phyloP scores from a whole-genome alignment of 2,797 vertebrate species.

The Gastrophryne carolinensis region DNA sequence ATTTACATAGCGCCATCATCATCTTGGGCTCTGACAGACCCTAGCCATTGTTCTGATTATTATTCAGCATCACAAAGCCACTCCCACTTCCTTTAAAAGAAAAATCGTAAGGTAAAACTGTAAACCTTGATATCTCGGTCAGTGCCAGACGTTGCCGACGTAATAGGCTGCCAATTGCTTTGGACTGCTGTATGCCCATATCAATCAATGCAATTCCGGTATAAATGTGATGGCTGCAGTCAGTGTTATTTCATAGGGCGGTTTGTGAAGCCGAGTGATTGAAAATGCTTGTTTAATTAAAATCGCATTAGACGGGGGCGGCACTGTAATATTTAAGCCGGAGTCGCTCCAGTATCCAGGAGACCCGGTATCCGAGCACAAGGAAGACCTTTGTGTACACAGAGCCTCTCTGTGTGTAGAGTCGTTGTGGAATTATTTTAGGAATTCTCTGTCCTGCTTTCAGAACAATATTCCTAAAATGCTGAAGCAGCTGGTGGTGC shows the following conservation, averaged over 20 bases:
- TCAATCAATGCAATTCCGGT: no score
- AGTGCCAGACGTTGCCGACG: no score
- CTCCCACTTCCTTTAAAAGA: no score
- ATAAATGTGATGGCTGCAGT: no score
- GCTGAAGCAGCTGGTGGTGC: not conserved
- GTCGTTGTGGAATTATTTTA: not conserved
- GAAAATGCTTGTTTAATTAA: conserved; percentile 33
- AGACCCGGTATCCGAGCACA: not conserved
- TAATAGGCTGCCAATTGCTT: no score
- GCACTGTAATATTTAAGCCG: conserved; percentile 15
- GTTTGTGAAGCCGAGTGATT: not conserved
- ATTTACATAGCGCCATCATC: no score
- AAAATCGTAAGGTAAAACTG: no score
- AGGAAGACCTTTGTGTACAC: not conserved
- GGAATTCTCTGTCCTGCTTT: not conserved
- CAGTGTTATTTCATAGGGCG: not conserved
- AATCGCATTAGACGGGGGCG: conserved; percentile 26
- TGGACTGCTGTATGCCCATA: no score
- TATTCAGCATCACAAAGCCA: no score
- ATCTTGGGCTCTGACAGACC: no score
- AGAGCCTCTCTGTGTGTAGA: conserved; percentile 1
- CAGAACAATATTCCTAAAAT: not conserved
- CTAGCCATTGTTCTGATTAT: no score
- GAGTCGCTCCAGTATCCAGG: conserved; percentile 15
- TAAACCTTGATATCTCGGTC: no score